These are phyloP conservation scores for Sympetrum striolatum DNA, from an alignment of 2,888 invertebrate genomes.

Conservation along the genomic window DNA sequence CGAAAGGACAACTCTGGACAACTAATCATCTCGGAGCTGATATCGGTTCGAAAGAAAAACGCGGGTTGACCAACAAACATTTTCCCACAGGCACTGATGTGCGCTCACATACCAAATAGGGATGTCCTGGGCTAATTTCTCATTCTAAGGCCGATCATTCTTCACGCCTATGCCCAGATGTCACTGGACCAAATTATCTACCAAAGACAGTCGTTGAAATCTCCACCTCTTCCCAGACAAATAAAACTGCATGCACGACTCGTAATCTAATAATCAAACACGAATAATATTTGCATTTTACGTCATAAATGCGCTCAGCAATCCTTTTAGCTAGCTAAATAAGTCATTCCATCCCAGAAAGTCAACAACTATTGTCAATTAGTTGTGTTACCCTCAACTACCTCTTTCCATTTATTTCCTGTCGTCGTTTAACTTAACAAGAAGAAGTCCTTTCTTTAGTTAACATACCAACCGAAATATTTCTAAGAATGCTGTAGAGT, in stretches of 20 bases:
- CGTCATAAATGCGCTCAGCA: neutral
- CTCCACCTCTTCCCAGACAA: neutral
- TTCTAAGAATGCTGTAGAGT: neutral
- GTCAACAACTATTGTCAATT: neutral
- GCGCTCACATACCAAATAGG: neutral
- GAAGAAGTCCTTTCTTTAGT: neutral
- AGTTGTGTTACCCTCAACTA: neutral
- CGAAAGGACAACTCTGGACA: slow-evolving; percentile 28
- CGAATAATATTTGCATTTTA: neutral
- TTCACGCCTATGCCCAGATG: neutral
- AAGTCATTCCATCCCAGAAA: neutral
- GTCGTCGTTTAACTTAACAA: neutral
- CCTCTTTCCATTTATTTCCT: neutral
- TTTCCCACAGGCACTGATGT: neutral
- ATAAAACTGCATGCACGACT: neutral
- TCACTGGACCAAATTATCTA: neutral
- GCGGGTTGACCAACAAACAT: neutral
- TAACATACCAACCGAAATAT: neutral
- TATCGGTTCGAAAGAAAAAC: neutral
- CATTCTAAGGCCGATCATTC: neutral
- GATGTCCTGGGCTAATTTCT: neutral
- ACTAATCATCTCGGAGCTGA: neutral
- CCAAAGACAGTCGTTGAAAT: neutral
- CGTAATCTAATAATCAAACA: neutral
- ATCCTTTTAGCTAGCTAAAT: no score